Percentiles rank a stretch among this genome's conserved stretches.
Conservation (phyloP, 1,140 invertebrate genomes). For the Sarcophaga bullata region DNA sequence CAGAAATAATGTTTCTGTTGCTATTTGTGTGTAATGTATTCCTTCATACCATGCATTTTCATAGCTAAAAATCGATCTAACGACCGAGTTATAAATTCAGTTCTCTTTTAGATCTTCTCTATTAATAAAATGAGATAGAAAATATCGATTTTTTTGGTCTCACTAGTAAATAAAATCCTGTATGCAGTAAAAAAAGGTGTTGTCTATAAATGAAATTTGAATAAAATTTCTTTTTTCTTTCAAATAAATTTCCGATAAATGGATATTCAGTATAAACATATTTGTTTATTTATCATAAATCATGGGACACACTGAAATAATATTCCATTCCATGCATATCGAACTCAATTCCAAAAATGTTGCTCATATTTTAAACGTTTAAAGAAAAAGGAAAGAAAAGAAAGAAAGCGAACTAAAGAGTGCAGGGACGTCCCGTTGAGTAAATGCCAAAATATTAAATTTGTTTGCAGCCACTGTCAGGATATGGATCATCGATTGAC, state of each 20-base stretch:
- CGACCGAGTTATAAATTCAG: too few species aligned
- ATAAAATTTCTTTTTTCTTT: too few species aligned
- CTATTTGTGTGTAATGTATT: too few species aligned
- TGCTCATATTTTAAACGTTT: background rate
- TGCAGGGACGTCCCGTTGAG: background rate
- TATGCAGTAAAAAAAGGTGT: too few species aligned
- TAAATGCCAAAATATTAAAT: slow-evolving; percentile 24
- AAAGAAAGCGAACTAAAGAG: background rate
- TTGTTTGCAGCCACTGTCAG: slow-evolving; percentile 20
- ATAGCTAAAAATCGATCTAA: too few species aligned
- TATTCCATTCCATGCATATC: background rate
- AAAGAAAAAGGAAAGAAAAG: background rate
- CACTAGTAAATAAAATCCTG: too few species aligned
- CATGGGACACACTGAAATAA: slow-evolving; percentile 5
- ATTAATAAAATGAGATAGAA: too few species aligned
- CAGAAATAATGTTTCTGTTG: too few species aligned
- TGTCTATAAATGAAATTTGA: too few species aligned
- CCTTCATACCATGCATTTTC: too few species aligned
- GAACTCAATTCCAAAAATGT: background rate
- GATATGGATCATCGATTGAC: background rate
- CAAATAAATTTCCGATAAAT: slow-evolving; percentile 5
- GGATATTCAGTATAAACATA: background rate
- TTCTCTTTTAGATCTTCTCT: too few species aligned
- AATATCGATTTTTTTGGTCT: too few species aligned
- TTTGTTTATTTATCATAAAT: slow-evolving; percentile 25